Conservation (phyloP, 2,888 invertebrate species). For the Carterocephalus palaemon region DNA sequence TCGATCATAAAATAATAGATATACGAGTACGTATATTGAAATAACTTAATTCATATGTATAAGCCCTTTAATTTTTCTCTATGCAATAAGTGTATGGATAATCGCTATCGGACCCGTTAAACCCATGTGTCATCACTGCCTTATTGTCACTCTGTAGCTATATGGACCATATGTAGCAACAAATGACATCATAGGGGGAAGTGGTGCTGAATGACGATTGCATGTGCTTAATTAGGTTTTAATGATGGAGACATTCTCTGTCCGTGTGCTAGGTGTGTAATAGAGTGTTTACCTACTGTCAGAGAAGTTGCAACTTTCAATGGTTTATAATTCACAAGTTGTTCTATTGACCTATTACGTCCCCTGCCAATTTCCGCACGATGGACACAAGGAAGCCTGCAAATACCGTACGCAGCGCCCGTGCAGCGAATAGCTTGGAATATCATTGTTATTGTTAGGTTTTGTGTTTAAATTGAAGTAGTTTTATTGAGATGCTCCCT, state of each 20-base stretch:
- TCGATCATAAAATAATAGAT: too few relatives aligned
- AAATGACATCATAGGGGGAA: conserved; percentile 33
- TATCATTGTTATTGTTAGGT: conserved; percentile 13
- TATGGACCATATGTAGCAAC: not conserved
- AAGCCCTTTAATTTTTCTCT: too few relatives aligned
- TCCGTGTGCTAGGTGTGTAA: not conserved
- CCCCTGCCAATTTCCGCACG: conserved; percentile 21
- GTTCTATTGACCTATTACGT: conserved; percentile 23
- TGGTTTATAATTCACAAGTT: conserved; percentile 38
- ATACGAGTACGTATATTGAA: too few relatives aligned
- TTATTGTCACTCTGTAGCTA: conserved; percentile 5
- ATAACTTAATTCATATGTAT: too few relatives aligned
- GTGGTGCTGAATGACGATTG: conserved; percentile 21
- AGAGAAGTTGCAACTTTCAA: conserved; percentile 34
- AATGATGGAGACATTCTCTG: conserved; percentile 36
- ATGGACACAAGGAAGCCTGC: conserved; percentile 20
- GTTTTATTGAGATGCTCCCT: conserved; percentile 12
- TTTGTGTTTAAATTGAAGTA: conserved; percentile 15
- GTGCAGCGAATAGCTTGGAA: conserved; percentile 19
- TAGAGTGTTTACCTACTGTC: too few relatives aligned
- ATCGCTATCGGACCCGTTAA: not conserved
- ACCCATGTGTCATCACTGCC: conserved; percentile 4
- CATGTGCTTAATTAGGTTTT: conserved; percentile 40
- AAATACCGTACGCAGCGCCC: conserved; percentile 2
- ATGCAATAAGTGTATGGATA: too few relatives aligned